Percentiles rank a stretch among this genome's conserved stretches.
phyloP scores from a whole-genome alignment of 2,888 invertebrate genomes.

The Drosophila colorata region DNA sequence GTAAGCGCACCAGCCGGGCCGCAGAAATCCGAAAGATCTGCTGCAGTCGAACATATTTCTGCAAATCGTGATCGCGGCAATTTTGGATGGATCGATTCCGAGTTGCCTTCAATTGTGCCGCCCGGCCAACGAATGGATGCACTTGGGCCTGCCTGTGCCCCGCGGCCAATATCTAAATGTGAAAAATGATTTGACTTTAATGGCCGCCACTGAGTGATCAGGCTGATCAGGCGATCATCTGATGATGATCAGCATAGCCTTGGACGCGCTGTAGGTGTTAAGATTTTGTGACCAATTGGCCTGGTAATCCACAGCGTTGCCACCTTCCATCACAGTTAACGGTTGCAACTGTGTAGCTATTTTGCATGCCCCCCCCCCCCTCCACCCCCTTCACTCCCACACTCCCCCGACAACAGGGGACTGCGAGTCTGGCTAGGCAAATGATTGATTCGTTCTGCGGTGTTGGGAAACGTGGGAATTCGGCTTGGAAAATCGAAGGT shows the following conservation, averaged over 20 bases:
- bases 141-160: conserved; percentile 35
- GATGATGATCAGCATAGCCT: conserved; percentile 45
- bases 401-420: conserved; percentile 15
- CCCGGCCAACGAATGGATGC: conserved; percentile 18
- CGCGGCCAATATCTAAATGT: conserved; percentile 77
- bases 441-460: conserved; percentile 75
- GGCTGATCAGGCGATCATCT: conserved; percentile 52
- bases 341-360: conserved; percentile 50
- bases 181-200: conserved; percentile 85
- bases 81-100: conserved; percentile 66
- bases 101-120: conserved; percentile 77
- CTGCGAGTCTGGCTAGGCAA: conserved; percentile 57
- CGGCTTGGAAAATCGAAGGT: conserved; percentile 71
- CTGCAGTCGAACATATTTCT: conserved; percentile 67
- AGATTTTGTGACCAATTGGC: conserved; percentile 80
- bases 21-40: conserved; percentile 22
- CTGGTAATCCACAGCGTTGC: conserved; percentile 41
- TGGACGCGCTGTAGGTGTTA: conserved; percentile 79
- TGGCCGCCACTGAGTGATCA: conserved; percentile 83
- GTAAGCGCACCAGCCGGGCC: conserved; percentile 58
- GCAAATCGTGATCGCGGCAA: conserved; percentile 78
- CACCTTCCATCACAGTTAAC: conserved; percentile 48
- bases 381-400: neutral
- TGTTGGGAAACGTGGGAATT: conserved; percentile 77
- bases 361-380: conserved; percentile 43